Evolutionary conservation across 2,113 vertebrate genomes (phyloP).

Genomic region (Cebidichthys violaceus): DNA sequence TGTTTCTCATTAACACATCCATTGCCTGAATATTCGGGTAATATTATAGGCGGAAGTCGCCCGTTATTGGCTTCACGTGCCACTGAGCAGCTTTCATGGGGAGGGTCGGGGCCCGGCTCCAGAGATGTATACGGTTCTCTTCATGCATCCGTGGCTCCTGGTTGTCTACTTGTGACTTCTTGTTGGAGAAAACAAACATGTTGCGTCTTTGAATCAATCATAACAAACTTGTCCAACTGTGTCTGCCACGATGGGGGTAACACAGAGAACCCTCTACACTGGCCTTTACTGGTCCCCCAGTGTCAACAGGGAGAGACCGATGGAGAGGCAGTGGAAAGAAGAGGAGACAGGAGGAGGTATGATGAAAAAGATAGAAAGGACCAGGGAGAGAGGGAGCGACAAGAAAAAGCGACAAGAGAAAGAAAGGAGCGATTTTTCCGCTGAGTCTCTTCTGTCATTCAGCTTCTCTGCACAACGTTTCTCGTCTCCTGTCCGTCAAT

Average conservation of each 20-base stretch:
- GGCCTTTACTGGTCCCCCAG: conserved; percentile 3
- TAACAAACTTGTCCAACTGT: conserved; percentile 22
- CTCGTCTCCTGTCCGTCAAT: background rate
- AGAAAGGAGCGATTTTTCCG: background rate
- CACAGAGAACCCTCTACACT: background rate
- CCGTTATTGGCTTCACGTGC: too few species aligned
- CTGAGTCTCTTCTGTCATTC: background rate
- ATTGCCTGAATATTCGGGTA: too few species aligned
- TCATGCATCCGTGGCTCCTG: background rate
- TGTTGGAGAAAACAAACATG: background rate
- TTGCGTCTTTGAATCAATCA: background rate
- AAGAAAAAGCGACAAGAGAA: background rate
- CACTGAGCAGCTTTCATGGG: too few species aligned
- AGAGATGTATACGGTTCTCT: too few species aligned
- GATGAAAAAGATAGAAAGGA: background rate
- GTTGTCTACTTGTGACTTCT: background rate
- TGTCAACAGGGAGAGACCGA: background rate
- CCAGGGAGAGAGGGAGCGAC: background rate
- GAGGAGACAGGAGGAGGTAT: background rate
- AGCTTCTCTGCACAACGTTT: background rate
- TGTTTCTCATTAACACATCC: too few species aligned
- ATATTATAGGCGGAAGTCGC: too few species aligned
- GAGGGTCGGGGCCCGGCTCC: too few species aligned
- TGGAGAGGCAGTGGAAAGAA: background rate
- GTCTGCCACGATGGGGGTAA: conserved; percentile 1